Base-by-base conservation (phyloP, 2,113 vertebrate species). In the Nothocercus nigrocapillus region DNA sequence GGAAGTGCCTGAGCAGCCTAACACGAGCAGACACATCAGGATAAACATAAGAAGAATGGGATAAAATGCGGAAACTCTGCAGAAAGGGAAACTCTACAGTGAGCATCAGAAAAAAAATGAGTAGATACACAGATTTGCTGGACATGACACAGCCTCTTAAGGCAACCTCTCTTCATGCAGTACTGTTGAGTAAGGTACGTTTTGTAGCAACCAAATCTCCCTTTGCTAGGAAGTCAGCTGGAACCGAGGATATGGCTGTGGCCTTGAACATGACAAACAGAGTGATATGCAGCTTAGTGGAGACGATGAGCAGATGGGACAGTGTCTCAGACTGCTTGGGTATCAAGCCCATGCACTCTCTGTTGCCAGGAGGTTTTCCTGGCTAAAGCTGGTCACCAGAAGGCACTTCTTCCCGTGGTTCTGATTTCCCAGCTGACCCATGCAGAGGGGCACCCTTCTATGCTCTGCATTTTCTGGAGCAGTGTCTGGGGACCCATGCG, bases 21-120 rank as follows among this genome's bases (percentile, higher is more conserved):
- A 74, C 0, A 0, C 59, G 68, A 36, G 8, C 2, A 15, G 36
- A 34, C 12, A 32, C 19, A 32, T 64, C 0, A 2, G 45, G 72
- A 51, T 22, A 49, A 58, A 44, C 0, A 30, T 0, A 4, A 49
- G 45, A 15, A 66, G n/a, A 76, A 77, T 1, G 17, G 24, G 20
- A 40, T 20, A 81, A 78, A 88, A 61, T 5, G 28, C 56, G 51
- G 75, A 51, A 28, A 44, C 3, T 8, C 7, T 5, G 32, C 56
- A 56, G 75, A 51, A 28, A 44, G 4, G 12, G 9, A 54, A 85
- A 34, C 11, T 25, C 30, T 24, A 54, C 42, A 32, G 3, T 12
- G 18, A 84, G 11, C 25, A 5, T 20, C 25, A 27, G 13, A 54
- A 17, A 66, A 22, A 61, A 77, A 69, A 8, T 40, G 54, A 14